These are phyloP conservation scores for Porites cylindrica DNA, from an alignment of 92 coral and sea anemone genomes.

Conservation along the genomic window DNA sequence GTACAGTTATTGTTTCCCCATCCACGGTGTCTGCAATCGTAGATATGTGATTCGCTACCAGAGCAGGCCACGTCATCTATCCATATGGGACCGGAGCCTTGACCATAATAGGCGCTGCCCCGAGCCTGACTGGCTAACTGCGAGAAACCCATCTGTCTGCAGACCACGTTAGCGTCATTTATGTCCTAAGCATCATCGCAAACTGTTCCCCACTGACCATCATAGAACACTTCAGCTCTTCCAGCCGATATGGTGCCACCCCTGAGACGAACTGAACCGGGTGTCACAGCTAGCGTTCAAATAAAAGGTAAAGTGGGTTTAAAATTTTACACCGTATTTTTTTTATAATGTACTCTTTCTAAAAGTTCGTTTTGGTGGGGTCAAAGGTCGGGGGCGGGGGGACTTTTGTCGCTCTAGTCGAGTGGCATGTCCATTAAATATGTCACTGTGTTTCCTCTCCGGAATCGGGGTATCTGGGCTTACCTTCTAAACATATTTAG, in stretches of 20 bases:
- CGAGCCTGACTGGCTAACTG: background rate
- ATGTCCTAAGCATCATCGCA: no score
- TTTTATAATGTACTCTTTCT: background rate
- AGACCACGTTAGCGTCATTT: no score
- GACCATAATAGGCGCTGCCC: conserved; percentile 4
- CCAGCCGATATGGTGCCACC: background rate
- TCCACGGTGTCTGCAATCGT: conserved; percentile 27
- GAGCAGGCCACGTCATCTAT: conserved; percentile 8
- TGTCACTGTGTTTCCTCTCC: no score
- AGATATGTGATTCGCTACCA: background rate
- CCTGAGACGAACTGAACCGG: background rate
- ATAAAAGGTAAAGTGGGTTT: background rate
- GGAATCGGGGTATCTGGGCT: no score
- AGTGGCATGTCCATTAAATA: no score
- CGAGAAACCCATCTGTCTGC: no score
- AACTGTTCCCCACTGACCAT: no score
- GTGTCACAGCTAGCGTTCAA: background rate
- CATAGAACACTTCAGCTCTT: background rate
- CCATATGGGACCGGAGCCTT: conserved; percentile 22
- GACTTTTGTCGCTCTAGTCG: no score
- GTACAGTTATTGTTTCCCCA: conserved; percentile 24
- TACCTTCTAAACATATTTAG: no score
- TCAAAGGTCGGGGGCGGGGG: no score
- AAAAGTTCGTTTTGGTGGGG: background rate
- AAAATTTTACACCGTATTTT: background rate